Evolutionary conservation across 2,888 invertebrate species (phyloP), one percentile per base, ranked within the genome.

Genomic region (Conus canariensis): DNA sequence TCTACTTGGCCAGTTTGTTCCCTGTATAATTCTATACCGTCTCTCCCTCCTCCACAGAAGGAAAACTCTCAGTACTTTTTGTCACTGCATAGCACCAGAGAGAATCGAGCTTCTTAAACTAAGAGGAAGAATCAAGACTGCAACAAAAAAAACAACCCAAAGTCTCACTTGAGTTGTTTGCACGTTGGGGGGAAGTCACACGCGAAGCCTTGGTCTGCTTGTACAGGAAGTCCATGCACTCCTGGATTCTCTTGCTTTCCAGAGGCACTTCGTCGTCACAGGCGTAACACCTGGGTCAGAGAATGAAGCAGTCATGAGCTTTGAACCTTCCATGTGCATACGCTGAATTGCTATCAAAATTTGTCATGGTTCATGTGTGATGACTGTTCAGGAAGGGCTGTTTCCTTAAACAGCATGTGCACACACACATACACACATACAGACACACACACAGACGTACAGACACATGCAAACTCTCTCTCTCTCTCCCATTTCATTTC

Each of bases 161-260:
- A 56, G 12, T 10, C 77, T 80, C 30, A 80, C 77, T 80, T 80
- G 77, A 30, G 30, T 80, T 80, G 14, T 80, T 80, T 80, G 77
- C 30, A 80, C 30, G 22, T 14, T 80, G 77, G 16, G 77, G 16
- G 30, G 14, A 30, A 30, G 12, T 12, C 77, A 9, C 10, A 30
- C 14, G 4, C 0, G 30, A 10, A 16, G 30, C 10, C 30, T 80
- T 30, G 30, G 45, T 93, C 88, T 93, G 91, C 77, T 95, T 95
- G 80, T 93, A 93, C 5, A 95, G 88, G 77, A 97, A 97, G 93
- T 98, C 98, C 88, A 98, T 97, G 95, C 97, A 97, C 95, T 98
- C 98, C 85, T 97, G 97, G 1, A 98, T 97, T 95, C 97, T 93
- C 90, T 94, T 95, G 91, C 93, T 93, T 16, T 94, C 94, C 22